Evolutionary conservation across 2,797 vertebrate species (phyloP).

Genomic region (Sebastes hubbsi): DNA sequence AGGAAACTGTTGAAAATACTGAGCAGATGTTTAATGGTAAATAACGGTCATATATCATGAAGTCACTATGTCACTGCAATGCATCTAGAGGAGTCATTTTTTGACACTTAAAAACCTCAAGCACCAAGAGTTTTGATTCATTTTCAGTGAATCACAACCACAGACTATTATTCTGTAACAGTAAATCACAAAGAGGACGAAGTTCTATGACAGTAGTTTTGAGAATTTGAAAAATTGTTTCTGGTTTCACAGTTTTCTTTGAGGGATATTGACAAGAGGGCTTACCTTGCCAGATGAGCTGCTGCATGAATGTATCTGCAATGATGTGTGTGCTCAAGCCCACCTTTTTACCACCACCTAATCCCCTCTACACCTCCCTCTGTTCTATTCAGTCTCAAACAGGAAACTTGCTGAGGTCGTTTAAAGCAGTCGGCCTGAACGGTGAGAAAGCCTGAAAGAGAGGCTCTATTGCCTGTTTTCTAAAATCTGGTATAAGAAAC

Average conservation of each 20-base stretch:
- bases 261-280: not conserved
- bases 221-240: not conserved
- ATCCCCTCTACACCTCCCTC: not conserved
- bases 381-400: slow-evolving; percentile 18
- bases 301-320: slow-evolving; percentile 15
- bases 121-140: no score
- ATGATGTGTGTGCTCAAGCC: not conserved
- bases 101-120: no score
- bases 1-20: not conserved
- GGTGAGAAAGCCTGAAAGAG: not conserved
- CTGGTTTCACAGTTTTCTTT: not conserved
- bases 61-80: no score
- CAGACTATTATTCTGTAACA: not conserved
- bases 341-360: slow-evolving; percentile 4
- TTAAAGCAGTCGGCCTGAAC: slow-evolving; percentile 10
- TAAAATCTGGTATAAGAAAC: not conserved
- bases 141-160: no score
- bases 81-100: no score
- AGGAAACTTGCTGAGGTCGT: slow-evolving; percentile 35
- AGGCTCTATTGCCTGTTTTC: not conserved
- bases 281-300: slow-evolving; percentile 29
- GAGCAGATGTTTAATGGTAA: no score
- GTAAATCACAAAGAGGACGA: not conserved
- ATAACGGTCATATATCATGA: no score
- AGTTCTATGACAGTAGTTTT: not conserved